phyloP scores from a whole-genome alignment of 2,113 vertebrate genomes.

The Grus americana region DNA sequence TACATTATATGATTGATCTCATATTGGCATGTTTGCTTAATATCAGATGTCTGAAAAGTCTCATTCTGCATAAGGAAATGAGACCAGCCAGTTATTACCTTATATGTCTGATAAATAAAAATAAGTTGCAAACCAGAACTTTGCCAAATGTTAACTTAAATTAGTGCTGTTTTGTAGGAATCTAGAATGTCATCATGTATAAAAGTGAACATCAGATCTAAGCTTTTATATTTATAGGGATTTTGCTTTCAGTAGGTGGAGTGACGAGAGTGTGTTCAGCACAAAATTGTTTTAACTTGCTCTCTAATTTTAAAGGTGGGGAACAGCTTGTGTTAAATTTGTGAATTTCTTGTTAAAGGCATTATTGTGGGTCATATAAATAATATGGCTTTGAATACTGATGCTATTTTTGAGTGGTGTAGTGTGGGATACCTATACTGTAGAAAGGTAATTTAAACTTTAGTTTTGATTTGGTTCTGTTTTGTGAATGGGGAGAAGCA shows the following conservation, averaged over 20 bases:
- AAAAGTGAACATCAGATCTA: background rate
- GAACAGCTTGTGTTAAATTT: background rate
- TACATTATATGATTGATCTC: background rate
- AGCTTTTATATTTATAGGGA: background rate
- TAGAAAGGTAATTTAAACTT: background rate
- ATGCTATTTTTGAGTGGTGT: background rate
- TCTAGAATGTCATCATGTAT: background rate
- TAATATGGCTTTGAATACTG: background rate
- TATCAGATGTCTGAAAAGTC: background rate
- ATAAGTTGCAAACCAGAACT: background rate
- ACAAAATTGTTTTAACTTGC: background rate
- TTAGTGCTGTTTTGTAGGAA: background rate
- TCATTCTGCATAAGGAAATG: background rate
- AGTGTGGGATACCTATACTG: background rate
- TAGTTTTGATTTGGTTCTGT: background rate
- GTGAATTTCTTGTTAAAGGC: background rate
- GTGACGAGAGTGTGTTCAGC: background rate
- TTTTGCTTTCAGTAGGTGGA: background rate
- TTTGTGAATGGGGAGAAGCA: background rate
- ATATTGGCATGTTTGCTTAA: background rate
- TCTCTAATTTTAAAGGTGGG: background rate
- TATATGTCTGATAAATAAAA: background rate
- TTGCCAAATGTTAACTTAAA: background rate
- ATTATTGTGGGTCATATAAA: background rate
- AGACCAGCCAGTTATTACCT: background rate